Percentiles rank a stretch among this genome's conserved stretches.
Conservation (phyloP, 2,888 invertebrate species). For the Agriopis leucophaearia region DNA sequence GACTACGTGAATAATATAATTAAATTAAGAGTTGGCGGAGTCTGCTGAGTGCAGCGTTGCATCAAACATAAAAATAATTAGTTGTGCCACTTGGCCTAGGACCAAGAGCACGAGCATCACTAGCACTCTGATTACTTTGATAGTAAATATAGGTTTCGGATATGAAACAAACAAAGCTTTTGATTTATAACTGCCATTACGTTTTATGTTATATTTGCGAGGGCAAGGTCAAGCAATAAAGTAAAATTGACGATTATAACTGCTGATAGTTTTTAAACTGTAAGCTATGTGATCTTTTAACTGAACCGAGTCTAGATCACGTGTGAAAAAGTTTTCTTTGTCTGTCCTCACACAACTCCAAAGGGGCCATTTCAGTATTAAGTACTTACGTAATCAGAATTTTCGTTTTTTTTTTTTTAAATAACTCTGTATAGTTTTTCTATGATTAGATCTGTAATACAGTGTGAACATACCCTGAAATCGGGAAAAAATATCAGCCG, state of each 20-base stretch:
- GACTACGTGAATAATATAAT: slow-evolving; percentile 47
- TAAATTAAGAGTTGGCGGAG: slow-evolving; percentile 59
- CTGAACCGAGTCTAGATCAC: too few relatives aligned
- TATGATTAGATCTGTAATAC: too few relatives aligned
- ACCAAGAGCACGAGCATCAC: slow-evolving; percentile 60
- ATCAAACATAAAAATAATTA: slow-evolving; percentile 53
- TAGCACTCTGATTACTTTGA: slow-evolving; percentile 12
- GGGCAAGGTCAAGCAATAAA: slow-evolving; percentile 15
- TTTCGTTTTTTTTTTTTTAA: too few relatives aligned
- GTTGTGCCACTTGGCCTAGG: slow-evolving; percentile 62
- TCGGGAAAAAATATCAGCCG: too few relatives aligned
- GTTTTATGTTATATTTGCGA: slow-evolving; percentile 1
- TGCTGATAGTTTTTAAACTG: neutral
- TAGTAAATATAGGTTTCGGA: slow-evolving; percentile 21
- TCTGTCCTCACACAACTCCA: too few relatives aligned
- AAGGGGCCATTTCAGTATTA: too few relatives aligned
- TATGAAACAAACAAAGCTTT: slow-evolving; percentile 10
- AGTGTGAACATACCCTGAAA: too few relatives aligned
- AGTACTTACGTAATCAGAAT: too few relatives aligned
- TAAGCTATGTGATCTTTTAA: too few relatives aligned
- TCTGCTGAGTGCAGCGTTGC: slow-evolving; percentile 44
- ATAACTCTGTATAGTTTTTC: too few relatives aligned
- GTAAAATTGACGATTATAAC: slow-evolving; percentile 1
- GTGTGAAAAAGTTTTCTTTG: too few relatives aligned
- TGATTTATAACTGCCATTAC: slow-evolving; percentile 9